Percentiles rank a stretch among this genome's conserved stretches.
Conservation (phyloP, 2,797 vertebrate species). For the Sebastolobus altivelis region DNA sequence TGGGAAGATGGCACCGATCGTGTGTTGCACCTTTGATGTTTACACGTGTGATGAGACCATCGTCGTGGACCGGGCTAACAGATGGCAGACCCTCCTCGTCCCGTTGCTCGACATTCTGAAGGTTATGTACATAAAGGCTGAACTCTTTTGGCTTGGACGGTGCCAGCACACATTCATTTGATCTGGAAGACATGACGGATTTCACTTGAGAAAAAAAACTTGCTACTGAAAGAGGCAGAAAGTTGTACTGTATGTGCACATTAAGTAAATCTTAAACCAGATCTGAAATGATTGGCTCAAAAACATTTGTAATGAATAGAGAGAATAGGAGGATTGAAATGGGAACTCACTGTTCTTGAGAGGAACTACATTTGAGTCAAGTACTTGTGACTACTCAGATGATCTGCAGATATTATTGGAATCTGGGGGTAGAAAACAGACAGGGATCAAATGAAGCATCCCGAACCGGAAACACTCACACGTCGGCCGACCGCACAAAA, state of each 20-base stretch:
- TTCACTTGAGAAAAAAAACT: slow-evolving; percentile 18
- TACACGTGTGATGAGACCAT: slow-evolving; percentile 87
- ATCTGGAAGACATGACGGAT: slow-evolving; percentile 83
- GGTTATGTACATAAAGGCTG: slow-evolving; percentile 95
- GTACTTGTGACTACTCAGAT: slow-evolving; percentile 99
- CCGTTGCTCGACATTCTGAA: slow-evolving; percentile 84
- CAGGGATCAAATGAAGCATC: slow-evolving; percentile 59
- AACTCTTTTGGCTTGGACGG: slow-evolving; percentile 88
- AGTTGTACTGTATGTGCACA: not conserved
- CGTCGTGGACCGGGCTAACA: slow-evolving; percentile 88
- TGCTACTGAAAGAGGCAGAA: not conserved
- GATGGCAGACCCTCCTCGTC: slow-evolving; percentile 81
- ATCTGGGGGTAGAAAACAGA: slow-evolving; percentile 87
- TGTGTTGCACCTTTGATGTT: slow-evolving; percentile 83
- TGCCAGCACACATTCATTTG: slow-evolving; percentile 91
- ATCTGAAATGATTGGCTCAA: slow-evolving; percentile 25
- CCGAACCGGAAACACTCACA: not conserved
- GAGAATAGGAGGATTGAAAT: slow-evolving; percentile 46
- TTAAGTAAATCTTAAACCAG: slow-evolving; percentile 11
- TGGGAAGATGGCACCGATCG: slow-evolving; percentile 77
- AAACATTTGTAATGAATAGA: slow-evolving; percentile 22
- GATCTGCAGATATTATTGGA: slow-evolving; percentile 99
- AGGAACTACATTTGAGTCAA: slow-evolving; percentile 99
- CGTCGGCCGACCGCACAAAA: slow-evolving; percentile 31
- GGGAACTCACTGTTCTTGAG: slow-evolving; percentile 93